Conservation (phyloP, 2,888 invertebrate genomes). For the Noctua janthe region DNA sequence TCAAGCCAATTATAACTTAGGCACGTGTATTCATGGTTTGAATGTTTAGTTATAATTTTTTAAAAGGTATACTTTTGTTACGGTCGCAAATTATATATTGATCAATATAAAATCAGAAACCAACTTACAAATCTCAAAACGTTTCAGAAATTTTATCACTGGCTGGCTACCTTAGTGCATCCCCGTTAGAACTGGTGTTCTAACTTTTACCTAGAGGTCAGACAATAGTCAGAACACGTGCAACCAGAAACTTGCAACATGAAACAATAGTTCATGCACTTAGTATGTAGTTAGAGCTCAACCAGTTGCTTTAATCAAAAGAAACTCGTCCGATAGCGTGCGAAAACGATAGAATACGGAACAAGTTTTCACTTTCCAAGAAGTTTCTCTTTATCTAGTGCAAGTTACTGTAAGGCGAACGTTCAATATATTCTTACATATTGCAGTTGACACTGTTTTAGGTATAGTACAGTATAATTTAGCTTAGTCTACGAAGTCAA, state of each 20-base stretch:
- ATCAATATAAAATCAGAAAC: background rate
- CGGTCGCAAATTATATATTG: background rate
- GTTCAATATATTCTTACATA: conserved; percentile 21
- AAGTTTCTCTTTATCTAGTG: conserved; percentile 36
- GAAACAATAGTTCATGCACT: conserved; percentile 42
- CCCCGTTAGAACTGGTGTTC: background rate
- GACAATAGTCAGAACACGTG: conserved; percentile 36
- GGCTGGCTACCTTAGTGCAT: background rate
- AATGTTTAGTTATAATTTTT: background rate
- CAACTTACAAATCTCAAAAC: background rate
- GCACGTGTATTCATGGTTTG: background rate
- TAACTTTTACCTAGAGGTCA: conserved; percentile 12
- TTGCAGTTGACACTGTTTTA: conserved; percentile 3
- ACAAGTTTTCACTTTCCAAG: conserved; percentile 51
- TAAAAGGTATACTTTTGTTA: background rate
- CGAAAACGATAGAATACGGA: conserved; percentile 41
- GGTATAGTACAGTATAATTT: background rate
- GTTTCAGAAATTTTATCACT: background rate
- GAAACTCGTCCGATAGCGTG: conserved; percentile 32
- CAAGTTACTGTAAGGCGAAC: conserved; percentile 15
- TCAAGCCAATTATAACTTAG: background rate
- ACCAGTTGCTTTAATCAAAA: conserved; percentile 60
- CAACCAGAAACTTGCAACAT: conserved; percentile 33
- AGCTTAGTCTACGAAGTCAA: background rate
- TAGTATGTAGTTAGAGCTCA: conserved; percentile 34